phyloP scores from a whole-genome alignment of 2,888 invertebrate species.

The Microdon myrmicae region DNA sequence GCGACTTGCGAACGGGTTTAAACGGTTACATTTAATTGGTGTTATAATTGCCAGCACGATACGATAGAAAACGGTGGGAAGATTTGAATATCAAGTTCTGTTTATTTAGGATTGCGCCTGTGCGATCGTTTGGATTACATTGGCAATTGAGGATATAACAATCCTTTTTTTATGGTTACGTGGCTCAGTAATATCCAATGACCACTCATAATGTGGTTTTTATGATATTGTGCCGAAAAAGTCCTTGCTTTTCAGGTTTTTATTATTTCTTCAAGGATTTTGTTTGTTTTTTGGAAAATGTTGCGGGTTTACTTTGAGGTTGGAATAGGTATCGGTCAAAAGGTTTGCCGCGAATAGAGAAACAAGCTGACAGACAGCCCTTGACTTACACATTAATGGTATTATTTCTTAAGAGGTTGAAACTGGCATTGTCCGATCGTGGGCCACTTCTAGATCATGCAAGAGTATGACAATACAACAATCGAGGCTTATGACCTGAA shows the following conservation, averaged over 20 bases:
- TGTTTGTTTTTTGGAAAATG: constrained; percentile 35
- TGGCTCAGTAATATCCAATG: constrained; percentile 7
- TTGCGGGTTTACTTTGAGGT: no score
- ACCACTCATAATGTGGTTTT: constrained; percentile 32
- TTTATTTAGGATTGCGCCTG: constrained; percentile 34
- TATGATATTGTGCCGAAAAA: constrained; percentile 40
- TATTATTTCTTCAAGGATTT: constrained; percentile 1
- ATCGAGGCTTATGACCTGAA: no score
- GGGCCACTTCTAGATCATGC: no score
- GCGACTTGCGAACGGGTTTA: constrained; percentile 2
- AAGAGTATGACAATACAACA: no score
- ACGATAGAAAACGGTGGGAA: background rate
- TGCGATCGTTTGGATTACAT: constrained; percentile 32
- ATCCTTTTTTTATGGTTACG: constrained; percentile 45
- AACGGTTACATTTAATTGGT: constrained; percentile 22
- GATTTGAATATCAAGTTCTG: constrained; percentile 36
- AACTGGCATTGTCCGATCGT: no score
- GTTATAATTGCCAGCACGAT: constrained; percentile 10
- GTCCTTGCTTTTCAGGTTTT: constrained; percentile 14
- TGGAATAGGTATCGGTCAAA: no score
- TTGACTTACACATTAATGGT: no score
- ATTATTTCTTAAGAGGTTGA: no score
- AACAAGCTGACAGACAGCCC: no score
- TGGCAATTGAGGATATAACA: constrained; percentile 20
- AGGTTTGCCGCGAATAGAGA: no score